phyloP scores from a whole-genome alignment of 2,113 vertebrate species.

The Scomber colias region DNA sequence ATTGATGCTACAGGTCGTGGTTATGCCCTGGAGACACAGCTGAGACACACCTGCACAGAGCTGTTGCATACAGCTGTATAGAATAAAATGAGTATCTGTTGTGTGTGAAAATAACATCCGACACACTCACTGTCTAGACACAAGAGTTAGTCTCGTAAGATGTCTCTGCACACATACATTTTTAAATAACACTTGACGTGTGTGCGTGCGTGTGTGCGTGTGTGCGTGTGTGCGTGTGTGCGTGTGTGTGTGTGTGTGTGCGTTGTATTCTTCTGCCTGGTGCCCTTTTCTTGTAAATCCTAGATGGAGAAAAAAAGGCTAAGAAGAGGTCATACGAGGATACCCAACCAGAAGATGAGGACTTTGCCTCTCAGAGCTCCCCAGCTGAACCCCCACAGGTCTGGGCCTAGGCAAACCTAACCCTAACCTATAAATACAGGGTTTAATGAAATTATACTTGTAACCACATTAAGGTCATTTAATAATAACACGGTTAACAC shows the following conservation, averaged over 20 bases:
- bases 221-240: too few species aligned
- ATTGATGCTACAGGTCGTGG: too few species aligned
- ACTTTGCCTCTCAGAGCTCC: slow-evolving; percentile 91
- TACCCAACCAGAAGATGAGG: slow-evolving; percentile 91
- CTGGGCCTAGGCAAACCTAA: slow-evolving; percentile 10
- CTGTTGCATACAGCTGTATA: too few species aligned
- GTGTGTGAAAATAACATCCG: too few species aligned
- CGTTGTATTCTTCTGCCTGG: neutral
- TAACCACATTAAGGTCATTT: neutral
- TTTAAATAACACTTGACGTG: neutral
- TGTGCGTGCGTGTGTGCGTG: too few species aligned
- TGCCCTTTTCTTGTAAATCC: neutral
- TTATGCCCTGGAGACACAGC: too few species aligned
- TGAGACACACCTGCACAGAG: too few species aligned
- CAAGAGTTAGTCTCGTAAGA: neutral
- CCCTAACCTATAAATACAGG: neutral
- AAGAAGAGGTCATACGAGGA: slow-evolving; percentile 95
- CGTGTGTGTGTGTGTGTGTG: too few species aligned
- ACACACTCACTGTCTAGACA: too few species aligned
- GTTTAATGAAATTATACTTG: neutral
- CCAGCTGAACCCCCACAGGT: slow-evolving; percentile 96
- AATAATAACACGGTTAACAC: neutral
- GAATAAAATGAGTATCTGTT: too few species aligned
- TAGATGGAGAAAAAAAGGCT: slow-evolving; percentile 89
- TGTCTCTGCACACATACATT: neutral